phyloP scores from a whole-genome alignment of 2,888 invertebrate genomes.

The Cyaniris semiargus region DNA sequence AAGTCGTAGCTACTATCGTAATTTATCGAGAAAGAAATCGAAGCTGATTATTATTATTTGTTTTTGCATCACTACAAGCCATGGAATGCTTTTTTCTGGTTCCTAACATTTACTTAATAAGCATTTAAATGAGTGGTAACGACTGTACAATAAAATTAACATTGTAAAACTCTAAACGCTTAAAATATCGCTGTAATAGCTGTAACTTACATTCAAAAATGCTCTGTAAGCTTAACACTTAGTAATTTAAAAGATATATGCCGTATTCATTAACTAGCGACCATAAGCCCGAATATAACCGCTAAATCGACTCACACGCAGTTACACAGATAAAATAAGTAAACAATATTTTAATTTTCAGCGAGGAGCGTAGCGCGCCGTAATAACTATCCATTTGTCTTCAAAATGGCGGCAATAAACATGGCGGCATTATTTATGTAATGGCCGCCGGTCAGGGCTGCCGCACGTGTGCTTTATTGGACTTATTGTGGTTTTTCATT shows the following conservation, averaged over 20 bases:
- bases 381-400: constrained; percentile 81
- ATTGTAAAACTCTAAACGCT: background rate
- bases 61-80: no score
- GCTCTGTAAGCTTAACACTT: constrained; percentile 35
- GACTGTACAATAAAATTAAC: background rate
- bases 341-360: constrained; percentile 80
- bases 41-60: no score
- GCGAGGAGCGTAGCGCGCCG: constrained; percentile 70
- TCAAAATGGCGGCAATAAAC: constrained; percentile 80
- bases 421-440: constrained; percentile 79
- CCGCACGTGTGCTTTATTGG: constrained; percentile 75
- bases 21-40: no score
- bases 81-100: no score
- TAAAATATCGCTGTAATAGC: background rate
- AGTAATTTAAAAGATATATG: constrained; percentile 61
- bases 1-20: no score
- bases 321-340: constrained; percentile 70
- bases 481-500: constrained; percentile 74
- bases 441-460: constrained; percentile 74
- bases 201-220: background rate
- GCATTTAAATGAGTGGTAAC: no score
- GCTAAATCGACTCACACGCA: constrained; percentile 72
- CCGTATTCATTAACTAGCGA: constrained; percentile 49
- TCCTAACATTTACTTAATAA: no score
- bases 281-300: constrained; percentile 53